A percentile compares a stretch with the other conserved stretches of the same genome.
Evolutionary conservation across 2,113 vertebrate species (phyloP).

Genomic region (Carlito syrichta): DNA sequence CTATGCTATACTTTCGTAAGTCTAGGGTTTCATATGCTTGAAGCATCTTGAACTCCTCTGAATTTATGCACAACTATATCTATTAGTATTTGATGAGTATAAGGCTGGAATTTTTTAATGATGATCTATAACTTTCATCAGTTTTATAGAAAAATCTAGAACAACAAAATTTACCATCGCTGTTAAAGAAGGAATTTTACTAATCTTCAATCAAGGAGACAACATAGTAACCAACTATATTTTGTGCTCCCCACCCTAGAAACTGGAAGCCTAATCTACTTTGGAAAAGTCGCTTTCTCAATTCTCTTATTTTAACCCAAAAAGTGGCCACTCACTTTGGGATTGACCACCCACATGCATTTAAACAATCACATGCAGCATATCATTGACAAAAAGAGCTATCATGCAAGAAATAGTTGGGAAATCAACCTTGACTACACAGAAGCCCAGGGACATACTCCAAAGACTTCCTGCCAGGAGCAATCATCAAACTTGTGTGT

Average conservation of each 20-base stretch:
- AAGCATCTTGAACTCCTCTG: background rate
- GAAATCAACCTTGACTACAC: background rate
- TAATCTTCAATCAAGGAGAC: background rate
- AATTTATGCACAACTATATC: background rate
- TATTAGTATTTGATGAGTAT: background rate
- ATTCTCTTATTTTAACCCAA: constrained; percentile 30
- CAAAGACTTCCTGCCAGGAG: background rate
- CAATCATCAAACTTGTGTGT: background rate
- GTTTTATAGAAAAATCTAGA: background rate
- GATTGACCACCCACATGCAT: background rate
- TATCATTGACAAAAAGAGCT: background rate
- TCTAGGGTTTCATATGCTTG: background rate
- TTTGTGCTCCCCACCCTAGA: background rate
- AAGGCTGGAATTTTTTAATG: background rate
- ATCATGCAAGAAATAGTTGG: constrained; percentile 14
- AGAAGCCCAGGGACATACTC: background rate
- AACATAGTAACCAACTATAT: background rate
- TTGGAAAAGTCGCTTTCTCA: background rate
- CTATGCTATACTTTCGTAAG: background rate
- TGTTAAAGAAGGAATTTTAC: background rate
- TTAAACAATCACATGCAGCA: background rate
- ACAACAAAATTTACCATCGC: background rate
- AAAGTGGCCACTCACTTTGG: background rate
- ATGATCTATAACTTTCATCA: background rate
- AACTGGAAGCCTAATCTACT: background rate